These are phyloP conservation scores for Melanotaenia boesemani DNA, from an alignment of 2,797 vertebrate species.

Conservation along the genomic window DNA sequence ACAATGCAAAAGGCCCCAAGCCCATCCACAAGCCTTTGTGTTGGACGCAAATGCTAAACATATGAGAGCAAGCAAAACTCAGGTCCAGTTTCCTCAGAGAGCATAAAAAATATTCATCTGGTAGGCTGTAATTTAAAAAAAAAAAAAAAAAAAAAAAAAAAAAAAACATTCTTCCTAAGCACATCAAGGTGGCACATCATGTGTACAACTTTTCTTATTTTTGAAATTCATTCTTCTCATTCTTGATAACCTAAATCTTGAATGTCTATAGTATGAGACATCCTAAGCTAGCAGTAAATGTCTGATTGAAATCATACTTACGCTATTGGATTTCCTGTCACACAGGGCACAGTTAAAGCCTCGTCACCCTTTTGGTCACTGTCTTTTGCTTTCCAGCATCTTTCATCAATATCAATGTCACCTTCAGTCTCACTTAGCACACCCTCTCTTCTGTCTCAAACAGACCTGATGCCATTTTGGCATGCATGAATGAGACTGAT, in stretches of 20 bases:
- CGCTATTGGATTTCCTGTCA: constrained; percentile 33
- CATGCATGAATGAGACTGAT: constrained; percentile 7
- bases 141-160: constrained; percentile 2
- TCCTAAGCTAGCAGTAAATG: constrained; percentile 31
- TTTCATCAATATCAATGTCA: constrained; percentile 29
- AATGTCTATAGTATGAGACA: constrained; percentile 40
- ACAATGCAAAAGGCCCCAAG: constrained; percentile 54
- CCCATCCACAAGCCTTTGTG: constrained; percentile 49
- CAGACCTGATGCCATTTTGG: constrained; percentile 17
- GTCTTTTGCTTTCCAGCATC: constrained; percentile 22
- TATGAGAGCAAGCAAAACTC: constrained; percentile 58
- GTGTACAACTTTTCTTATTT: neutral
- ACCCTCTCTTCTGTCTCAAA: constrained; percentile 20
- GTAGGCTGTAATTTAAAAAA: constrained; percentile 8
- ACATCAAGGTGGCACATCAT: neutral
- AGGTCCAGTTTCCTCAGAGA: constrained; percentile 51
- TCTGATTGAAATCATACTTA: constrained; percentile 58
- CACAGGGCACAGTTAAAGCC: constrained; percentile 21
- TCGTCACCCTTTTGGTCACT: constrained; percentile 11
- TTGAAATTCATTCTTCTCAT: constrained; percentile 11
- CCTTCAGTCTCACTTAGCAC: constrained; percentile 28
- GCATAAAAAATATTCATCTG: constrained; percentile 19
- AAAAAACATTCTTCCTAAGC: neutral
- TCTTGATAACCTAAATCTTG: constrained; percentile 39
- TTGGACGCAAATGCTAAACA: constrained; percentile 64